Conservation (phyloP, 2,888 invertebrate genomes). For the Allacma fusca region DNA sequence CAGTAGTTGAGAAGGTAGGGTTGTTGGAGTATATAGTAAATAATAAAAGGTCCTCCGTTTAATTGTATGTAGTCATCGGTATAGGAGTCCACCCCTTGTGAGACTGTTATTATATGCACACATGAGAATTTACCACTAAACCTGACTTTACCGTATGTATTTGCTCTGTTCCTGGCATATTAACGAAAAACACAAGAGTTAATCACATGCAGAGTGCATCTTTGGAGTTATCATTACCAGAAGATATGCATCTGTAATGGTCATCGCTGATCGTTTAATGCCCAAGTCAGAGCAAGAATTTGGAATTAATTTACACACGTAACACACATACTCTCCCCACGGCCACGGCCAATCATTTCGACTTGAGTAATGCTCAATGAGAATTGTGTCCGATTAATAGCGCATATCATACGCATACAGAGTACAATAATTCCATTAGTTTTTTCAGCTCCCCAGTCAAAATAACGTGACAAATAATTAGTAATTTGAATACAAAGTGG, state of each 20-base stretch:
- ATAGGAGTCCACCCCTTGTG: neutral
- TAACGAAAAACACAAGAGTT: slow-evolving; percentile 4
- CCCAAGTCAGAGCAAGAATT: slow-evolving; percentile 7
- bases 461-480: neutral
- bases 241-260: slow-evolving; percentile 13
- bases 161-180: neutral
- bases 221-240: slow-evolving; percentile 1
- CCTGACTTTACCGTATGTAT: slow-evolving; percentile 6
- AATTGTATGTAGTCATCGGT: slow-evolving; percentile 1
- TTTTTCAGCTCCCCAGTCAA: neutral
- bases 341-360: slow-evolving; percentile 17
- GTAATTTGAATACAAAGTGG: neutral
- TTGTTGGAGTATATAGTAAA: neutral
- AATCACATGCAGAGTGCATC: slow-evolving; percentile 2
- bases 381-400: slow-evolving; percentile 7
- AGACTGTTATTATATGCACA: neutral
- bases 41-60: neutral
- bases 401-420: neutral
- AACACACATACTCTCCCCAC: neutral
- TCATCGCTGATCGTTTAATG: neutral
- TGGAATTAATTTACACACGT: neutral
- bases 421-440: neutral
- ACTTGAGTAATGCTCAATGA: neutral
- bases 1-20: neutral
- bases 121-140: neutral